These are phyloP conservation scores for Eugnorisma glareosa DNA, from an alignment of 2,888 invertebrate species.

Conservation along the genomic window DNA sequence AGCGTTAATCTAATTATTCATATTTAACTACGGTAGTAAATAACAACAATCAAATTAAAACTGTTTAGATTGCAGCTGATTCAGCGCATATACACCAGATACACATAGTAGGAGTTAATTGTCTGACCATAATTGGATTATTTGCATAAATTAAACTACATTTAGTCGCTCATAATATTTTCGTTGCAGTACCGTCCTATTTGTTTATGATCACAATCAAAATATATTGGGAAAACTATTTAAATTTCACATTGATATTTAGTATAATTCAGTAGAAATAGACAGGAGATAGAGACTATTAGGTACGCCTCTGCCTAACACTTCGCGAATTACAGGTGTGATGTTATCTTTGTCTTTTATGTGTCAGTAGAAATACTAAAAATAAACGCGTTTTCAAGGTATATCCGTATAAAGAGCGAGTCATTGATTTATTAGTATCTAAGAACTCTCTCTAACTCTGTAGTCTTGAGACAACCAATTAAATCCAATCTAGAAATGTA, in stretches of 20 bases:
- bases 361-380: not conserved
- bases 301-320: too few species aligned
- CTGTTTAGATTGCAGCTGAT: slow-evolving; percentile 19
- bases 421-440: not conserved
- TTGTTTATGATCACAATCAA: slow-evolving; percentile 16
- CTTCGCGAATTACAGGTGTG: too few species aligned
- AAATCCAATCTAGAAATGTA: not conserved
- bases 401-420: not conserved
- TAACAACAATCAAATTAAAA: slow-evolving; percentile 28
- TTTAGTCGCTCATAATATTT: slow-evolving; percentile 26
- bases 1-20: not conserved
- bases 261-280: too few species aligned
- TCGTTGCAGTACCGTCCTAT: not conserved
- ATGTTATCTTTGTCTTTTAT: too few species aligned
- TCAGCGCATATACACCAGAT: slow-evolving; percentile 23
- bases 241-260: not conserved
- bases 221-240: slow-evolving; percentile 20
- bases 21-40: not conserved
- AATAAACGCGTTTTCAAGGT: not conserved
- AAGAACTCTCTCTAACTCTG: not conserved
- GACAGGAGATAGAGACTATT: too few species aligned
- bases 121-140: slow-evolving; percentile 37
- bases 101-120: slow-evolving; percentile 34
- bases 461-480: not conserved
- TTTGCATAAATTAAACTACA: slow-evolving; percentile 48